Conservation (phyloP, 2,113 vertebrate genomes). For the Desmodus rotundus region DNA sequence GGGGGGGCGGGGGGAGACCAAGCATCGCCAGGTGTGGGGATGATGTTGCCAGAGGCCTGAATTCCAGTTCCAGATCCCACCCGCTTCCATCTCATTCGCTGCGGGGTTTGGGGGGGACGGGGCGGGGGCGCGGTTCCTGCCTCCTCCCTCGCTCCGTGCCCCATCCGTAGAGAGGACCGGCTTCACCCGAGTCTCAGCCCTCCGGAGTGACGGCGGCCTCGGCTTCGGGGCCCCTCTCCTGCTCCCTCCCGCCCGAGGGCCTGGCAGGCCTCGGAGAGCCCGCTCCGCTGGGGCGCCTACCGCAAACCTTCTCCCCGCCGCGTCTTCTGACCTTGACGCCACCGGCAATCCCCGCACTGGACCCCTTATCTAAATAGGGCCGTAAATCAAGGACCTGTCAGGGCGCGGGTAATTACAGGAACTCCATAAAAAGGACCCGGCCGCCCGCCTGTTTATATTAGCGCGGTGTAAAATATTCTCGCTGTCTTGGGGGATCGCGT, state of each 20-base stretch:
- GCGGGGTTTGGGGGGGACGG: neutral
- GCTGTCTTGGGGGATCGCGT: conserved; percentile 83
- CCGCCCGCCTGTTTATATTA: conserved; percentile 90
- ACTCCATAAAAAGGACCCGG: conserved; percentile 92
- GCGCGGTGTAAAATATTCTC: conserved; percentile 84
- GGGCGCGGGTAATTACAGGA: conserved; percentile 85
- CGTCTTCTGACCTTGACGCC: conserved; percentile 90
- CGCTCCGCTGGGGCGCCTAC: conserved; percentile 75
- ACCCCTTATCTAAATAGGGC: conserved; percentile 96
- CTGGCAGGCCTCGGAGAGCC: neutral
- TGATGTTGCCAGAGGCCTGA: neutral
- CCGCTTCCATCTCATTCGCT: neutral
- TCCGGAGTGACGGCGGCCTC: neutral
- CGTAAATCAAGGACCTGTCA: conserved; percentile 92
- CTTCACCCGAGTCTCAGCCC: neutral
- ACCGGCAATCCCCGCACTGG: conserved; percentile 83
- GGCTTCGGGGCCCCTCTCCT: neutral
- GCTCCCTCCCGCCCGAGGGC: neutral
- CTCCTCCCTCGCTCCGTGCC: neutral
- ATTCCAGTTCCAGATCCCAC: neutral
- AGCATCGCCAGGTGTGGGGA: neutral
- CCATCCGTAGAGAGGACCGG: neutral
- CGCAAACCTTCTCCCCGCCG: conserved; percentile 82
- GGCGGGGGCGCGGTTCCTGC: neutral
- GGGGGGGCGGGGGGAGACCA: neutral